A percentile compares a stretch with the other conserved stretches of the same genome.
Conservation (phyloP, 2,113 vertebrate genomes). For the Pelecanus crispus region DNA sequence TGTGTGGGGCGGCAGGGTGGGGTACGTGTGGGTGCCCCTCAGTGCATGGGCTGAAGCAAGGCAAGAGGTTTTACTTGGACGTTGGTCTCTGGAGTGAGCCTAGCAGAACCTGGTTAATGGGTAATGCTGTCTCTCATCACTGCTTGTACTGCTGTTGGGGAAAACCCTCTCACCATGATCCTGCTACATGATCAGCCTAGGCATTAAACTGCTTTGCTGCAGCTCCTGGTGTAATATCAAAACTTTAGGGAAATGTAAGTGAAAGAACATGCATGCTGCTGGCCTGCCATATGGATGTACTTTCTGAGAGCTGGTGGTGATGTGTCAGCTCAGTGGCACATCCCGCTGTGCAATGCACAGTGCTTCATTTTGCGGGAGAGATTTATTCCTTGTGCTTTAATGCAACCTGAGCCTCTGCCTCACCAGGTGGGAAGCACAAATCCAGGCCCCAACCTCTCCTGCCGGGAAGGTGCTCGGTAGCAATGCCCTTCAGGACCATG, state of each 20-base stretch:
- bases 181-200: not conserved
- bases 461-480: not conserved
- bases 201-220: not conserved
- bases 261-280: not conserved
- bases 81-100: not conserved
- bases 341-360: not conserved
- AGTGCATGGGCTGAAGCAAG: not conserved
- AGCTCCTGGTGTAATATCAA: not conserved
- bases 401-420: not conserved
- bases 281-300: conserved; percentile 13
- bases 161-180: not conserved
- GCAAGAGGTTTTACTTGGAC: not conserved
- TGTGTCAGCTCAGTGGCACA: not conserved
- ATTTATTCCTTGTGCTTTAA: not conserved
- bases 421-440: not conserved
- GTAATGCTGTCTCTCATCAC: not conserved
- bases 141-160: not conserved
- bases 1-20: not conserved
- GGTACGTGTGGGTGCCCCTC: not conserved
- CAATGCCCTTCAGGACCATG: not conserved
- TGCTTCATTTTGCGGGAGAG: not conserved
- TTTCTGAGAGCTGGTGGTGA: not conserved
- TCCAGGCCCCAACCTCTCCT: not conserved
- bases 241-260: not conserved
- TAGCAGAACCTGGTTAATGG: not conserved